Conservation (phyloP, 2,797 vertebrate species). For the Parotocinclus haroldoi region DNA sequence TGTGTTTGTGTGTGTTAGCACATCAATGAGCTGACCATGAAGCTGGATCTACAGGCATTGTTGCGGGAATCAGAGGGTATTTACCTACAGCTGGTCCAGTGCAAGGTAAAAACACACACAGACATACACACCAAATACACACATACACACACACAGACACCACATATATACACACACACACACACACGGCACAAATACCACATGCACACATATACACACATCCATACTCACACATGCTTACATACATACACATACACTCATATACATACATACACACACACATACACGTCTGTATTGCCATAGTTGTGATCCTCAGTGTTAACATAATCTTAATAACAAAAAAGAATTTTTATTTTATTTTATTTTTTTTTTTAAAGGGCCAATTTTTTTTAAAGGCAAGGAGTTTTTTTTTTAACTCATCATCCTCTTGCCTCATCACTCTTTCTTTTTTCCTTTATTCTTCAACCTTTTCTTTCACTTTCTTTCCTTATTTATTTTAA, state of each 20-base stretch:
- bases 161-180: not conserved
- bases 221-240: not conserved
- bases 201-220: not conserved
- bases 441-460: too few species aligned
- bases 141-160: too few species aligned
- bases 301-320: too few species aligned
- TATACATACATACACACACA: not conserved
- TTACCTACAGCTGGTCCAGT: constrained; percentile 71
- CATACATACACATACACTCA: not conserved
- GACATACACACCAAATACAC: not conserved
- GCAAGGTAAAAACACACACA: constrained; percentile 57
- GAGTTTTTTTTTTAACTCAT: too few species aligned
- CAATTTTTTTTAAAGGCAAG: too few species aligned
- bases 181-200: not conserved
- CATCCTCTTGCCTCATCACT: too few species aligned
- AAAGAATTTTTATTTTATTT: not conserved
- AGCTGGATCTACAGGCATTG: constrained; percentile 77
- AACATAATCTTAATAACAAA: not conserved
- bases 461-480: too few species aligned
- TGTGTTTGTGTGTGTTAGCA: constrained; percentile 73
- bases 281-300: not conserved
- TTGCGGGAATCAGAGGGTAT: constrained; percentile 78
- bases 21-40: constrained; percentile 90
- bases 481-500: too few species aligned
- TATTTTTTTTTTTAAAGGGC: not conserved